phyloP scores from a whole-genome alignment of 2,113 vertebrate species.

The Macrotus californicus region DNA sequence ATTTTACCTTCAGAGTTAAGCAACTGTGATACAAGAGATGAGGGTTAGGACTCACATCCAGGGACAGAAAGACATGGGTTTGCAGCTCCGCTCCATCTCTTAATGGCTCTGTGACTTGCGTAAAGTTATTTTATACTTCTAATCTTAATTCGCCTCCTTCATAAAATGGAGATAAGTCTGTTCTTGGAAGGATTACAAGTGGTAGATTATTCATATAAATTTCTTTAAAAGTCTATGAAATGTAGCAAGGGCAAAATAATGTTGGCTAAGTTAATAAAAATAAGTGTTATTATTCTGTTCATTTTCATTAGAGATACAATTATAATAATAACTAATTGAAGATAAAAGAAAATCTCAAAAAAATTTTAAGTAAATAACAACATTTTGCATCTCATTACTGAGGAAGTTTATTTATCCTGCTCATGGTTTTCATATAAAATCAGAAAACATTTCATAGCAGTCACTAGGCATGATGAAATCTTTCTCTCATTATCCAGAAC shows the following conservation, averaged over 20 bases:
- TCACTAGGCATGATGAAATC: slow-evolving; percentile 4
- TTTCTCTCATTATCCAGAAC: slow-evolving; percentile 64
- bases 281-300: not conserved
- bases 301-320: not conserved
- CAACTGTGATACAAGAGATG: not conserved
- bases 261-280: not conserved
- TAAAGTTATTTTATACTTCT: slow-evolving; percentile 5
- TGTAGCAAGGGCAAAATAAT: slow-evolving; percentile 17
- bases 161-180: slow-evolving; percentile 19
- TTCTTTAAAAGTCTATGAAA: slow-evolving; percentile 21
- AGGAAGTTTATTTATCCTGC: not conserved
- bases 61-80: not conserved
- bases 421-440: not conserved
- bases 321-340: slow-evolving; percentile 9
- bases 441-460: slow-evolving; percentile 37
- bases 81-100: not conserved
- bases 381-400: slow-evolving; percentile 17
- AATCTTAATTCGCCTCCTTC: not conserved
- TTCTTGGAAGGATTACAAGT: slow-evolving; percentile 3
- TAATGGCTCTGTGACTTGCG: not conserved
- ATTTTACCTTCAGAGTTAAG: not conserved
- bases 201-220: not conserved
- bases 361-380: slow-evolving; percentile 23
- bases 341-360: not conserved
- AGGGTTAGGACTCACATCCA: not conserved